Base-by-base conservation (phyloP, 1,140 invertebrate species). In the Lepidurus packardi region DNA sequence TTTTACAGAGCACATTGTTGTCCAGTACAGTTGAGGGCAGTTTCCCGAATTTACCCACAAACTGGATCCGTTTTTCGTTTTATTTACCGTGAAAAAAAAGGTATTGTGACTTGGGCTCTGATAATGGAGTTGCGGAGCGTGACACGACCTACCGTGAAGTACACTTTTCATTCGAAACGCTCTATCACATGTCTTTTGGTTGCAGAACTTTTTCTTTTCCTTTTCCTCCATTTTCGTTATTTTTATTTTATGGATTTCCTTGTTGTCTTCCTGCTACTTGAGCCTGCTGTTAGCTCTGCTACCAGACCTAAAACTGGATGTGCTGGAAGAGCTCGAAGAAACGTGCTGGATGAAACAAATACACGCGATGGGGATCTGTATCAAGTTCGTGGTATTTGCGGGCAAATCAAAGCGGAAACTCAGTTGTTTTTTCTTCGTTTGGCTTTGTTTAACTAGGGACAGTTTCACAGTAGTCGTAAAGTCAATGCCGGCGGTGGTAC, bases 121-220 rank as follows among this genome's bases (percentile, higher is more conserved):
- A 65, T 65, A 65, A 65, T 65, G 53, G 53, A 65, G 53, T 21
- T 65, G 53, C 53, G 21, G 53, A 65, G 53, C 53, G 21, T 65
- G 53, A 65, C 53, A 65, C 53, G 21, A 65, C 53, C 53, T 65
- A 65, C 53, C 53, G 53, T 65, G 53, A 65, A 65, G 8, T 65
- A 65, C 34, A 34, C 53, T 65, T 65, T 65, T 65, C 53, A 65
- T 65, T 65, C 53, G 53, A 65, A 65, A 65, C 53, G 53, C 53
- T 65, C 53, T 65, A 16, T 65, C 16, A 13, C 53, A n/a, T 65
- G 16, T 65, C 16, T 65, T 65, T 65, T 65, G 16, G 53, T 21
- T 7, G 16, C 7, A 7, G 6, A 21, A n/a, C 53, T 65, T 65
- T 65, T 65, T 65, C 21, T 65, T 65, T n/a, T n/a, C 53, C 53